Evolutionary conservation across 1,140 invertebrate species (phyloP).

Genomic region (Lepidurus apus): DNA sequence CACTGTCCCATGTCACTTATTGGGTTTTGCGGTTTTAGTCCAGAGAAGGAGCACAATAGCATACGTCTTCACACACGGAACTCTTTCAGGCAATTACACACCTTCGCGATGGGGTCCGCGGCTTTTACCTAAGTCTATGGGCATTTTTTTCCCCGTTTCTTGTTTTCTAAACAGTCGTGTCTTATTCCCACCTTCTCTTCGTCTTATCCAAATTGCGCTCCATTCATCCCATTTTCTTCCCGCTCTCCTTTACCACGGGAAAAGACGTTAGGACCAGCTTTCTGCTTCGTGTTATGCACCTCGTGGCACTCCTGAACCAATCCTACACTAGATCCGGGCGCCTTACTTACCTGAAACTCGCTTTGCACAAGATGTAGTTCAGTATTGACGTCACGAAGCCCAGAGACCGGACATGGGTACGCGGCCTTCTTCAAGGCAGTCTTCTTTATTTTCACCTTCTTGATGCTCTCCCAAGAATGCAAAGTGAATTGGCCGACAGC

Average conservation of each 20-base stretch:
- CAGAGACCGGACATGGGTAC: not conserved
- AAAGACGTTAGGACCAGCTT: not conserved
- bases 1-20: not conserved
- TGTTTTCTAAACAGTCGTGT: slow-evolving; percentile 16
- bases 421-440: slow-evolving; percentile 20
- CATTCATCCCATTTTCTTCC: not conserved
- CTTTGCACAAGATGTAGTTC: slow-evolving; percentile 11
- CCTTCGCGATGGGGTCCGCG: not conserved
- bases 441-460: slow-evolving; percentile 16
- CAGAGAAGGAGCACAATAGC: not conserved
- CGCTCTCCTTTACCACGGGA: slow-evolving; percentile 9
- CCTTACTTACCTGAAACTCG: slow-evolving; percentile 8
- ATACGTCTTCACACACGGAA: slow-evolving; percentile 10
- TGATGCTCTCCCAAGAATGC: not conserved
- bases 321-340: slow-evolving; percentile 15
- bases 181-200: not conserved
- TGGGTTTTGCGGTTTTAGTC: not conserved
- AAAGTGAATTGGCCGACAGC: not conserved
- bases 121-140: slow-evolving; percentile 4
- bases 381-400: slow-evolving; percentile 2
- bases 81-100: slow-evolving; percentile 19
- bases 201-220: not conserved
- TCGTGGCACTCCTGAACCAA: not conserved
- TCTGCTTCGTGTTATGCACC: not conserved
- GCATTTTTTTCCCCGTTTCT: not conserved